Evolutionary conservation across 2,797 vertebrate species (phyloP), one percentile per base, ranked within the genome.

Genomic region (Discoglossus pictus): DNA sequence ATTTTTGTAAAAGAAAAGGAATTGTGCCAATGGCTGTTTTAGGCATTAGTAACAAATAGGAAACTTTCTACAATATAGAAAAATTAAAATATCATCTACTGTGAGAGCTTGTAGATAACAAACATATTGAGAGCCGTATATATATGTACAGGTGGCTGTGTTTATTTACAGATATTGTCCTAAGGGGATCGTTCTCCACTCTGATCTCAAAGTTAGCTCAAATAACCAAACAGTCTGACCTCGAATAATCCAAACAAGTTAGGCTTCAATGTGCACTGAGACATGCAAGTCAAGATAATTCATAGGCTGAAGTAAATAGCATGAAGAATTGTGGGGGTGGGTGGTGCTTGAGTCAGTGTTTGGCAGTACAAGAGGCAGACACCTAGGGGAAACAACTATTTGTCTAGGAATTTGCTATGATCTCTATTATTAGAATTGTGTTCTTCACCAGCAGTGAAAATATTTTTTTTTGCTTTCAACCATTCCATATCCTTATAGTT

Each of bases 401-500:
- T 56, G 52, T 55, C 27, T 54, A 44, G 52, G 63, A 65, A 65
- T 65, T 39, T 56, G 20, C 20, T 44, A 10, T 17, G 42, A n/a
- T 40, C 13, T 40, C 3, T 40, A 43, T 17, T 2, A 43, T 4
- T 4, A 16, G 2, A 5, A n/a, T 7, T 43, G n/a, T n/a, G n/a
- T n/a, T 31, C 27, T 4, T 31, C 8, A 8, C 8, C 27, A 4
- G 27, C 8, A 31, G 4, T 31, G 12, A n/a, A 44, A n/a, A 39
- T 44, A 55, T 40, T 13, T 69, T 47, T 31, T 16, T 58, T 20
- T 31, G 4, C 8, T 31, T 31, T 31, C n/a, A n/a, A n/a, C n/a
- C n/a, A n/a, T n/a, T n/a, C n/a, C n/a, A n/a, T n/a, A n/a, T n/a
- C n/a, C n/a, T n/a, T n/a, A n/a, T n/a, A n/a, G n/a, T n/a, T n/a